Evolutionary conservation across 2,888 invertebrate species (phyloP).

Genomic region (Macrophya annulata): DNA sequence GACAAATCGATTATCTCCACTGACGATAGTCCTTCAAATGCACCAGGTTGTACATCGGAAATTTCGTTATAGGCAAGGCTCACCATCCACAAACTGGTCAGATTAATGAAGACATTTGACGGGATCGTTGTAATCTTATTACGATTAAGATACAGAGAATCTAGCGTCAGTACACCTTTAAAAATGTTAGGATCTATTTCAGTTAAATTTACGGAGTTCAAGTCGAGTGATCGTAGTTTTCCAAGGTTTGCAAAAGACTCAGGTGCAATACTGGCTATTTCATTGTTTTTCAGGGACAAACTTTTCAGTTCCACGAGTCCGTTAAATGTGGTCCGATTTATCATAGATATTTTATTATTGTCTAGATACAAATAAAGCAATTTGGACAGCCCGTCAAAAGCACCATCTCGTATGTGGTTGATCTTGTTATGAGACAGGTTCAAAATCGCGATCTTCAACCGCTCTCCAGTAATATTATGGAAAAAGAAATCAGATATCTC

Average conservation of each 20-base stretch:
- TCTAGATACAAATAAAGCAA: background rate
- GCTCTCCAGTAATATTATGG: background rate
- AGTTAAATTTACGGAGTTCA: background rate
- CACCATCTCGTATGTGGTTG: background rate
- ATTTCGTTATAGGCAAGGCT: slow-evolving; percentile 24
- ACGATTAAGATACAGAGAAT: slow-evolving; percentile 66
- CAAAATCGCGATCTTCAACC: background rate
- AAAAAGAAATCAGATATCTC: background rate
- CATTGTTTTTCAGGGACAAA: background rate
- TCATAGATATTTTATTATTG: background rate
- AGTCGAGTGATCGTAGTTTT: background rate
- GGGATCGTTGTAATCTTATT: slow-evolving; percentile 24
- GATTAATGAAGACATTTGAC: background rate
- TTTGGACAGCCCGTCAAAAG: background rate
- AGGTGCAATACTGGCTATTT: slow-evolving; percentile 7
- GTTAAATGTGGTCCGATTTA: background rate
- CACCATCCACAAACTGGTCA: background rate
- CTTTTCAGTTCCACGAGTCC: background rate
- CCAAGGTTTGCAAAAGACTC: background rate
- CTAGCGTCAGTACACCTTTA: slow-evolving; percentile 28
- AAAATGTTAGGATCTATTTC: slow-evolving; percentile 66
- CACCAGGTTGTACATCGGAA: slow-evolving; percentile 5
- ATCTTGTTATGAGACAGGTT: background rate
- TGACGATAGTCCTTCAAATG: slow-evolving; percentile 18
- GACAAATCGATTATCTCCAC: background rate